These are phyloP conservation scores for Papilio elwesi DNA, from an alignment of 2,888 invertebrate species.

Conservation along the genomic window DNA sequence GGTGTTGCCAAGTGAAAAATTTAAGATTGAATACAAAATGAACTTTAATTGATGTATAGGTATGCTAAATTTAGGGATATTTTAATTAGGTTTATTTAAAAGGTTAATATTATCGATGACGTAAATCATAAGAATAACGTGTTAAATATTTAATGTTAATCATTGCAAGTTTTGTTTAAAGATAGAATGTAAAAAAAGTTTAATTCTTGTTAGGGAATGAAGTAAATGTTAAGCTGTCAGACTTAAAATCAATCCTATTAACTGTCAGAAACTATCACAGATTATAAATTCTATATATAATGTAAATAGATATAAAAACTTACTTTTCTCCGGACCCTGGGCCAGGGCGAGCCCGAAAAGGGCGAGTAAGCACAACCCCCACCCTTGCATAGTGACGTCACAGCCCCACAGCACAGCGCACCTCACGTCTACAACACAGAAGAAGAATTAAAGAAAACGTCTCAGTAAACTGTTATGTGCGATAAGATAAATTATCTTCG, in stretches of 20 bases:
- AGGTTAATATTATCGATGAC: too few species aligned
- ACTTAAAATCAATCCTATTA: not conserved
- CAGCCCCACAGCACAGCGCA: slow-evolving; percentile 47
- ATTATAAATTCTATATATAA: not conserved
- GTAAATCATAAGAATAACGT: too few species aligned
- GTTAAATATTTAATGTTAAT: too few species aligned
- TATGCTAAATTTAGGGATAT: too few species aligned
- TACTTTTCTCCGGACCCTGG: slow-evolving; percentile 68
- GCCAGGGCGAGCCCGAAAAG: slow-evolving; percentile 55
- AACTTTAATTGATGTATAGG: too few species aligned
- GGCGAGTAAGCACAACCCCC: slow-evolving; percentile 54
- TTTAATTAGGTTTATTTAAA: too few species aligned
- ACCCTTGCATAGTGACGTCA: slow-evolving; percentile 51
- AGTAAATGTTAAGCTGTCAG: not conserved
- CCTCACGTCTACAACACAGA: slow-evolving; percentile 67
- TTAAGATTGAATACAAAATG: not conserved
- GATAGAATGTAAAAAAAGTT: too few species aligned
- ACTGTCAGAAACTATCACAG: not conserved
- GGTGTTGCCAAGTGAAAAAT: not conserved
- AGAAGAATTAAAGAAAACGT: slow-evolving; percentile 56
- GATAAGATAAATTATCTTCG: slow-evolving; percentile 74
- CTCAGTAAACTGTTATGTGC: slow-evolving; percentile 47
- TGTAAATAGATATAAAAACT: slow-evolving; percentile 48
- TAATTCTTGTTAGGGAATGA: not conserved
- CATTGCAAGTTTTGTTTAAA: too few species aligned